Evolutionary conservation across 2,888 invertebrate species (phyloP), one percentile per base, ranked within the genome.

Genomic region (Scrobipalpa atriplicella): DNA sequence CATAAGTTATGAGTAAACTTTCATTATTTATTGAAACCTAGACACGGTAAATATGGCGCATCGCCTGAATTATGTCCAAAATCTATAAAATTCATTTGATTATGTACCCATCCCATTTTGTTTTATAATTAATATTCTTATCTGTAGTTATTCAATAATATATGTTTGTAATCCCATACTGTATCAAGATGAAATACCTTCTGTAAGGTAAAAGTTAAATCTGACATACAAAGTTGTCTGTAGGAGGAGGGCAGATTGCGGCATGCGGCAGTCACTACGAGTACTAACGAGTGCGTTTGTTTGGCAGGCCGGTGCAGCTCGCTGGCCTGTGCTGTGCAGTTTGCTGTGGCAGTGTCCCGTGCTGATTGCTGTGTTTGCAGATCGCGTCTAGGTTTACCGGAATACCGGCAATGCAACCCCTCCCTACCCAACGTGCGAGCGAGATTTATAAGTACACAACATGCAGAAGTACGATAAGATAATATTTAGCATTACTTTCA

Each of bases 241-340:
- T n/a, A 16, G 38, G 29, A n/a, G 18, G 38, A 18, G 19, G 61
- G 41, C 39, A 41, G 41, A 39, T 38, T 29, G 58, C 54, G 21
- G 54, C 54, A 56, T 21, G 60, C 60, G 36, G 80, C 75, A 77
- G 77, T 78, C 74, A 73, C 74, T 78, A 13, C 81, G 85, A 79
- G 78, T 77, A 84, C 86, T 92, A 92, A 92, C 84, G 75, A 78
- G 77, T 82, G 78, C 84, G 81, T 92, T 92, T 92, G 91, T 92
- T 92, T 88, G 92, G 88, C 92, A 92, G 92, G 92, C 92, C 92
- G 92, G 92, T 92, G 92, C 86, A 86, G 92, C 87, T 86, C 29
- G 92, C 90, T 92, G 92, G 92, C 92, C 92, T 91, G 90, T 87
- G 84, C 89, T 86, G 90, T 89, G 90, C 91, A 87, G 90, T 67